Base-by-base conservation (phyloP, 2,113 vertebrate species). In the Ailuropoda melanoleuca region DNA sequence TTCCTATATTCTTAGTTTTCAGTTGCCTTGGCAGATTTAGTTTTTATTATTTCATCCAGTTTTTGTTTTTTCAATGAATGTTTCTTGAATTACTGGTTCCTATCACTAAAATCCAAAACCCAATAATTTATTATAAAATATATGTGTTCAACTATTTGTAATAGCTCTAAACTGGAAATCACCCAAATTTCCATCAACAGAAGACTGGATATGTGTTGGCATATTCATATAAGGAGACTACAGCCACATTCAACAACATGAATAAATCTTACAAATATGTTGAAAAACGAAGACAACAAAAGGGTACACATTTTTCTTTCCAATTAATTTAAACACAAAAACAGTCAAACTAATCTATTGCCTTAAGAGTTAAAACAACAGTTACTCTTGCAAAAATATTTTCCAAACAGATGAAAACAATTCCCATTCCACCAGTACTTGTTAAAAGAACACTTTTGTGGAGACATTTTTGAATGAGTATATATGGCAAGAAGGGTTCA, bases 321-420 rank as follows among this genome's bases (percentile, higher is more conserved):
- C 21, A 88, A 60, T 66, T 74, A 88, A 93, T 91, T 95, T 92
- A 18, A 96, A 80, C 34, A 91, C 50, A 78, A 88, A 70, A 80
- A 70, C 21, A 62, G 4, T 77, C 19, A 31, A 87, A 82, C 4
- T 46, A 58, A 64, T 74, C 70, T 94, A 34, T 84, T 46, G 62
- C 10, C 18, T 92, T 92, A 56, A 37, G 88, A 77, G 17, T 39
- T 55, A 75, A 74, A 68, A 91, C 50, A 78, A 9, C 60, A 72
- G 14, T 89, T 70, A 93, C 60, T 72, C 50, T 74, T 88, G n/a
- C 46, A 92, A 92, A 21, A 11, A 21, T 37, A 66, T 85, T 95
- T 97, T 89, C 39, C 56, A 85, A 94, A 66, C 29, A 77, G 21
- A 15, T 85, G 12, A 6, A 83, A 93, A 81, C 11, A 85, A 78